Conservation (phyloP, 2,113 vertebrate species). For the Pseudorasbora parva region DNA sequence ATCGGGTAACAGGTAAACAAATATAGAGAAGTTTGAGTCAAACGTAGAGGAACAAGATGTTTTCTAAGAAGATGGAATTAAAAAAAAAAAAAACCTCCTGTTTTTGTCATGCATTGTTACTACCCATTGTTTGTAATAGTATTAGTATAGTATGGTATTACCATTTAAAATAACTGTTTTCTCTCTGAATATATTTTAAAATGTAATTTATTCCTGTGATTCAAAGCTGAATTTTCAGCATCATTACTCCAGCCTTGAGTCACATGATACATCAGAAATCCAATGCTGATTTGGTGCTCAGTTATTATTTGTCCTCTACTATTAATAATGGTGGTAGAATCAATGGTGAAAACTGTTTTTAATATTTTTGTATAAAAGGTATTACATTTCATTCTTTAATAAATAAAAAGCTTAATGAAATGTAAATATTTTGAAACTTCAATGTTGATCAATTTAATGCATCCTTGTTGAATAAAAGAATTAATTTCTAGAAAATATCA, state of each 20-base stretch:
- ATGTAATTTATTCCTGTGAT: not conserved
- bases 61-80: conserved; percentile 22
- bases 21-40: conserved; percentile 41
- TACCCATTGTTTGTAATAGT: not conserved
- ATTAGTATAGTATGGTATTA: not conserved
- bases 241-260: not conserved
- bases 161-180: not conserved
- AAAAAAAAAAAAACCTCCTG: not conserved
- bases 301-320: no score
- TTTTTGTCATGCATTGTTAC: not conserved
- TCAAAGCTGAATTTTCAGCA: not conserved
- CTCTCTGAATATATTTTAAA: not conserved
- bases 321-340: no score
- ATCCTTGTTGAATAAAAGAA: no score
- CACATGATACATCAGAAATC: not conserved
- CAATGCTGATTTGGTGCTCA: no score
- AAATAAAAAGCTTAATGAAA: no score
- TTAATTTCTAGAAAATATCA: no score
- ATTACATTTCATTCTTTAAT: no score
- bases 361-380: no score
- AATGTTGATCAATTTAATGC: no score
- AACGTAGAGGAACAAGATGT: not conserved
- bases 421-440: no score
- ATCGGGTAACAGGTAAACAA: conserved; percentile 46
- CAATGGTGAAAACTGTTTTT: no score